Evolutionary conservation across 2,888 invertebrate genomes (phyloP).

Genomic region (Patella depressa): DNA sequence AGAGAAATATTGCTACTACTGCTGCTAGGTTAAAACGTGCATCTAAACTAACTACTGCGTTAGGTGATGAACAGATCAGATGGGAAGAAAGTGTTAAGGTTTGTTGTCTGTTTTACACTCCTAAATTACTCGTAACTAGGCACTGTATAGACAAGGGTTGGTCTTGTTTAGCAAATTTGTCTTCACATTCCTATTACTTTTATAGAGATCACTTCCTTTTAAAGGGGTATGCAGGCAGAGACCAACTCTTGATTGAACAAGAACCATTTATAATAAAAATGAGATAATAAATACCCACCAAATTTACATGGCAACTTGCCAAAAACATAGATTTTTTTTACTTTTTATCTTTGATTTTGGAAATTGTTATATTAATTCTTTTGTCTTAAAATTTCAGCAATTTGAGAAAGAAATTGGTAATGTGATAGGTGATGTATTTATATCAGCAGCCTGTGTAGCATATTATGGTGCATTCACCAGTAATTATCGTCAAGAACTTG

Average conservation of each 20-base stretch:
- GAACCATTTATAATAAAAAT: neutral
- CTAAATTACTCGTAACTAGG: neutral
- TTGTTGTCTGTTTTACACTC: neutral
- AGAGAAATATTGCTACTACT: conserved; percentile 83
- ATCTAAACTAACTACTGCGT: conserved; percentile 86
- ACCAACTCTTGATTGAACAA: neutral
- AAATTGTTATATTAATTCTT: too few relatives aligned
- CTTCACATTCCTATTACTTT: neutral
- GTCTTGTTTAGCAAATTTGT: neutral
- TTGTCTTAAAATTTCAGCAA: conserved; percentile 42
- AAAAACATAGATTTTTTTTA: too few relatives aligned
- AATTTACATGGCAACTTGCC: too few relatives aligned
- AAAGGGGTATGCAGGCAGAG: neutral
- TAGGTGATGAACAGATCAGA: conserved; percentile 81
- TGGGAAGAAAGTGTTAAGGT: conserved; percentile 36
- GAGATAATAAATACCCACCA: neutral
- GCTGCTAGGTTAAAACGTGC: conserved; percentile 85
- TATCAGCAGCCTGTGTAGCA: conserved; percentile 71
- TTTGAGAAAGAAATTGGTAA: conserved; percentile 69
- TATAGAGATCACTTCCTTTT: neutral
- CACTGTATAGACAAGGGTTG: too few relatives aligned
- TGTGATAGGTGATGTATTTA: conserved; percentile 72
- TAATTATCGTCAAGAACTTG: conserved; percentile 71
- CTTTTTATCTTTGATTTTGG: too few relatives aligned
- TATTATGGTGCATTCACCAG: conserved; percentile 73